Evolutionary conservation across 2,888 invertebrate species (phyloP).

Genomic region (Phaonia tiefii): DNA sequence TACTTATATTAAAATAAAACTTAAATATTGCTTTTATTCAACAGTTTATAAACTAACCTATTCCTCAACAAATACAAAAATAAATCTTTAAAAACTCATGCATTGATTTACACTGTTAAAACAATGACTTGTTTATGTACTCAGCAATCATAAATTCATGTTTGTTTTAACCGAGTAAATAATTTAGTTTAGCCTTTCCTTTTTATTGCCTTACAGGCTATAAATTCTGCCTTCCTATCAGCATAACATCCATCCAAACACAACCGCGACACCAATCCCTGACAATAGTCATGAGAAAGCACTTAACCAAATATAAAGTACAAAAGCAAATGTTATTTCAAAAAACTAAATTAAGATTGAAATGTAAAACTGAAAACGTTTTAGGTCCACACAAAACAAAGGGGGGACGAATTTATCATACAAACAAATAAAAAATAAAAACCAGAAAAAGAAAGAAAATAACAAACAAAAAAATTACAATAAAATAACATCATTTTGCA

Average conservation of each 20-base stretch:
- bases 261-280: not conserved
- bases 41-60: too few species aligned
- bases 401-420: too few species aligned
- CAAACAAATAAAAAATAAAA: not conserved
- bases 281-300: conserved; percentile 39
- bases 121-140: conserved; percentile 27
- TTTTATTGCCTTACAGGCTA: too few species aligned
- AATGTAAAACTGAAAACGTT: conserved; percentile 79
- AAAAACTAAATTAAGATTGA: conserved; percentile 79
- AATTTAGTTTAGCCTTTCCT: conserved; percentile 58
- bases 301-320: conserved; percentile 50
- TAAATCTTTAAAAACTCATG: too few species aligned
- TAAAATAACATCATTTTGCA: conserved; percentile 57
- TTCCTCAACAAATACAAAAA: too few species aligned
- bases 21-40: too few species aligned
- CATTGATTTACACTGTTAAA: not conserved
- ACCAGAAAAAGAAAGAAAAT: not conserved
- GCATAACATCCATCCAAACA: too few species aligned
- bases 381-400: conserved; percentile 67
- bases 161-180: conserved; percentile 58
- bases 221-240: too few species aligned
- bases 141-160: conserved; percentile 63
- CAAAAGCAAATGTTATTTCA: conserved; percentile 70
- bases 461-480: conserved; percentile 18
- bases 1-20: not conserved